Evolutionary conservation across 2,113 vertebrate genomes (phyloP).

Genomic region (Etia nguti): DNA sequence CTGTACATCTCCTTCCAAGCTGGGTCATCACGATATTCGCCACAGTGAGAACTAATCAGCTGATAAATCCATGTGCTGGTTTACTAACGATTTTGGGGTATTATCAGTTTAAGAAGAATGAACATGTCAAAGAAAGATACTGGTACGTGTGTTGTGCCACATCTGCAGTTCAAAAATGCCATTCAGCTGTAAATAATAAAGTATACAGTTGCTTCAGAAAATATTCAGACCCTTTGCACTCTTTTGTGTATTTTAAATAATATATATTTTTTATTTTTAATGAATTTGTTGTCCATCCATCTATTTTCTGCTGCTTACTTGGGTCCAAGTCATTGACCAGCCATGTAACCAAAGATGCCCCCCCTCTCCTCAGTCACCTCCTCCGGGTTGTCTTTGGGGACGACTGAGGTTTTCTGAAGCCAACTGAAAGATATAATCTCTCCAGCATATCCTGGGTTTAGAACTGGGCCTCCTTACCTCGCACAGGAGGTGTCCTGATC

Average conservation of each 20-base stretch:
- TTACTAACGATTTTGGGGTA: neutral
- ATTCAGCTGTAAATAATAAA: accelerated
- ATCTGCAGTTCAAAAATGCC: neutral
- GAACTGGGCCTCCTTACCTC: neutral
- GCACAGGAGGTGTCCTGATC: neutral
- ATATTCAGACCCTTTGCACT: neutral
- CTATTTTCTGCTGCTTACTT: neutral
- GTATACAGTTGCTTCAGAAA: neutral
- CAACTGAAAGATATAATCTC: neutral
- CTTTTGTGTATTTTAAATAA: neutral
- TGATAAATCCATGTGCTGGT: neutral
- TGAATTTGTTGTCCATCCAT: neutral
- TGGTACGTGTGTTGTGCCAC: neutral
- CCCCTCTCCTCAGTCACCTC: neutral
- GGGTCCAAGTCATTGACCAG: neutral
- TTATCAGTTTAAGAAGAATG: neutral
- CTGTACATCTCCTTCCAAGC: neutral
- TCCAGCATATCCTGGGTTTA: neutral
- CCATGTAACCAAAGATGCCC: accelerated
- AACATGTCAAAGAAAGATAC: neutral
- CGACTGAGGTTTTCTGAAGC: neutral
- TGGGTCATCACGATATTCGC: neutral
- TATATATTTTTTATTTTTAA: neutral
- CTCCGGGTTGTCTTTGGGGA: neutral
- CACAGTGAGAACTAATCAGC: neutral